A percentile compares a stretch with the other conserved stretches of the same genome.
Conservation (phyloP, 2,113 vertebrate genomes). For the Galemys pyrenaicus region DNA sequence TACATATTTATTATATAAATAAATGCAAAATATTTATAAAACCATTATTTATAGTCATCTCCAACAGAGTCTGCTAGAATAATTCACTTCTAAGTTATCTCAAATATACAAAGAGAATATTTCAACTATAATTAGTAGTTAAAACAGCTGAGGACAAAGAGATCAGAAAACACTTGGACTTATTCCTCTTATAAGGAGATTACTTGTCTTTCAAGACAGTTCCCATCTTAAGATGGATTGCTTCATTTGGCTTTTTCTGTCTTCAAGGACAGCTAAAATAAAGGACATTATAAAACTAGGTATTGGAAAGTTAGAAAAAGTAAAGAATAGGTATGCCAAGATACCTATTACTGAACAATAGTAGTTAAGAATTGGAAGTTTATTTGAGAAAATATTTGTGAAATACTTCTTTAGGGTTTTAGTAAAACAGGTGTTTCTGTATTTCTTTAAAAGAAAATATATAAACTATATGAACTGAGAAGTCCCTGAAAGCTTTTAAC, state of each 20-base stretch:
- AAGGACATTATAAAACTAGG: background rate
- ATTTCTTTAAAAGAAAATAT: background rate
- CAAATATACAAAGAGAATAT: slow-evolving; percentile 24
- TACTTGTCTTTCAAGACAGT: slow-evolving; percentile 12
- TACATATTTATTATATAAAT: background rate
- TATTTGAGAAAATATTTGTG: slow-evolving; percentile 23
- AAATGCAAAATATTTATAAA: background rate
- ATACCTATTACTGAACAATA: background rate
- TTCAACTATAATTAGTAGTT: slow-evolving; percentile 26
- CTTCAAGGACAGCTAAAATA: slow-evolving; percentile 40
- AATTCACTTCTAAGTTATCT: background rate
- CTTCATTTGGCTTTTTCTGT: slow-evolving; percentile 45
- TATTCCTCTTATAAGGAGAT: slow-evolving; percentile 9
- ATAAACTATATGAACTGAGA: background rate
- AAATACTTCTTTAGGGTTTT: background rate
- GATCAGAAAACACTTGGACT: background rate
- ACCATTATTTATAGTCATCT: background rate
- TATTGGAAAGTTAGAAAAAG: background rate
- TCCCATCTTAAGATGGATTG: slow-evolving; percentile 36
- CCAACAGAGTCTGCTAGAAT: background rate
- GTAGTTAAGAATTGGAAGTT: background rate
- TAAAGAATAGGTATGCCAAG: background rate
- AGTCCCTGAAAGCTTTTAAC: background rate
- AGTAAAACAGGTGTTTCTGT: background rate
- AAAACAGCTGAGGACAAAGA: slow-evolving; percentile 43